These are phyloP conservation scores for Psettodes erumei DNA, from an alignment of 2,113 vertebrate genomes.

Conservation along the genomic window DNA sequence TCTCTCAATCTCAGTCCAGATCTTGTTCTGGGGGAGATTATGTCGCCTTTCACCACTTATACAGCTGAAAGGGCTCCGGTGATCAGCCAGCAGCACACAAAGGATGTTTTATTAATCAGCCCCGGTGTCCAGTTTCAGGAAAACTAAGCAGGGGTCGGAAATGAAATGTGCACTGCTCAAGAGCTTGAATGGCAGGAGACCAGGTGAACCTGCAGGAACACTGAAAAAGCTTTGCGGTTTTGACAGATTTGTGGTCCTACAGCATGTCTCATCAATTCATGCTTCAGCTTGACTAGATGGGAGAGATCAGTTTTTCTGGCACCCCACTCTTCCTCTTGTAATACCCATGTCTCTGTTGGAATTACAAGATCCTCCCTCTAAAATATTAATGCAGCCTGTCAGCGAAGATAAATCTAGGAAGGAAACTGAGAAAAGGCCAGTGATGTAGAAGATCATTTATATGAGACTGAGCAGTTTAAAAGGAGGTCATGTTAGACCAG, in stretches of 20 bases:
- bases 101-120: conserved; percentile 91
- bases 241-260: not conserved
- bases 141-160: conserved; percentile 75
- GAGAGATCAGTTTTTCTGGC: conserved; percentile 1
- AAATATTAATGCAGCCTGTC: conserved; percentile 77
- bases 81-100: conserved; percentile 73
- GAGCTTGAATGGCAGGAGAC: conserved; percentile 31
- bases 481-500: not conserved
- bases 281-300: not conserved
- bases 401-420: conserved; percentile 50
- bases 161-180: conserved; percentile 64
- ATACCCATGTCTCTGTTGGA: conserved; percentile 27
- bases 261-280: not conserved
- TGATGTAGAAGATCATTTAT: not conserved
- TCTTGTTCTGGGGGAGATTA: conserved; percentile 71
- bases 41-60: conserved; percentile 83
- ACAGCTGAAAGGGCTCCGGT: conserved; percentile 76
- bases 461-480: not conserved
- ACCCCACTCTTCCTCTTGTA: conserved; percentile 4
- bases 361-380: conserved; percentile 52
- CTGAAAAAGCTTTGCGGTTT: not conserved
- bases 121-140: conserved; percentile 86
- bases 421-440: conserved; percentile 9
- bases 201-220: not conserved
- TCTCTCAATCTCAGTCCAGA: conserved; percentile 74